Percentiles rank a stretch among this genome's conserved stretches.
Conservation (phyloP, 2,797 vertebrate genomes). For the Enteromius unitaeniatus region DNA sequence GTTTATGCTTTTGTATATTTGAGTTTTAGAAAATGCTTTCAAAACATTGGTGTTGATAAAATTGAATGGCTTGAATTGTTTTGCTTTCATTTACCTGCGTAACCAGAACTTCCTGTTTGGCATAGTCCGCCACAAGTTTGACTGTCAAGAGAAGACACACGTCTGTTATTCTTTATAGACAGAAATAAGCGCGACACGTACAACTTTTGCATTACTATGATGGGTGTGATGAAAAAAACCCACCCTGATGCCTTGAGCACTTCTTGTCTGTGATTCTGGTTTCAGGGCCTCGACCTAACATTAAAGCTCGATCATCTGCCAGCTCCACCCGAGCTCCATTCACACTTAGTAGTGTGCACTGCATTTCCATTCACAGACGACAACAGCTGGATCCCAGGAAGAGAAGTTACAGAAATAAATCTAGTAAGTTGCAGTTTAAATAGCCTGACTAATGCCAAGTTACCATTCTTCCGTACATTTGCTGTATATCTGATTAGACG, state of each 20-base stretch:
- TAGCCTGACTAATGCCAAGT: neutral
- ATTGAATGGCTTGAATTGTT: neutral
- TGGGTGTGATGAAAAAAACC: neutral
- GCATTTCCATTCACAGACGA: conserved; percentile 62
- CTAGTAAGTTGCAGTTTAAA: neutral
- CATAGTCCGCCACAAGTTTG: conserved; percentile 79
- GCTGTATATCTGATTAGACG: too few relatives aligned
- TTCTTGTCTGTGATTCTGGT: conserved; percentile 78
- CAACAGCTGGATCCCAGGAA: neutral
- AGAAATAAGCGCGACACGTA: neutral
- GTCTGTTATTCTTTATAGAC: neutral
- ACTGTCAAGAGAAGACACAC: conserved; percentile 68
- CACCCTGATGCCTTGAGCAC: conserved; percentile 80
- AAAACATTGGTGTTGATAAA: too few relatives aligned
- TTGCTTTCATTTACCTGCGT: conserved; percentile 74
- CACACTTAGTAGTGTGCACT: conserved; percentile 68
- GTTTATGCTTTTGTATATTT: neutral
- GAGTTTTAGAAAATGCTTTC: neutral
- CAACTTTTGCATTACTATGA: neutral
- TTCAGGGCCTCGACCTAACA: conserved; percentile 77
- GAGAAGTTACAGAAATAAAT: neutral
- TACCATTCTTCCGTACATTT: neutral
- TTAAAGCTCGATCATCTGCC: conserved; percentile 72
- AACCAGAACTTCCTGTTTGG: conserved; percentile 74
- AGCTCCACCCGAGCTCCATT: conserved; percentile 68